A percentile compares a stretch with the other conserved stretches of the same genome.
phyloP scores from a whole-genome alignment of 2,888 invertebrate genomes.

The Cerceris rybyensis region DNA sequence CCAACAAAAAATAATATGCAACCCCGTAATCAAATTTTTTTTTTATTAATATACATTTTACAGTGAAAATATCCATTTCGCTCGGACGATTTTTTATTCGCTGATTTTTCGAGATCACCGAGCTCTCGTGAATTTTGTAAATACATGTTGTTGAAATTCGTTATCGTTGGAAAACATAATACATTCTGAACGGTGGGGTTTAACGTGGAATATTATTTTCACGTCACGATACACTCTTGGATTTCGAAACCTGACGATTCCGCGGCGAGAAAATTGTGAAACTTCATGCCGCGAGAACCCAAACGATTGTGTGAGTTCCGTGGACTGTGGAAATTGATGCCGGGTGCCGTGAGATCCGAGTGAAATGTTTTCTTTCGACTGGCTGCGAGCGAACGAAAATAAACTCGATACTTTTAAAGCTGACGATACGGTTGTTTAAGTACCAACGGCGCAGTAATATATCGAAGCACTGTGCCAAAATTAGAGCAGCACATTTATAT shows the following conservation, averaged over 20 bases:
- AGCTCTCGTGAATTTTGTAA: no score
- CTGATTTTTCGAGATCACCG: no score
- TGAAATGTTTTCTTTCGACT: conserved; percentile 21
- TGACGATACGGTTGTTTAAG: conserved; percentile 9
- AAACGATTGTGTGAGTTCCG: conserved; percentile 15
- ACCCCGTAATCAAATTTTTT: no score
- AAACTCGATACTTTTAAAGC: conserved; percentile 37
- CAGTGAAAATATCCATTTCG: no score
- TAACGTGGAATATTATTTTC: background rate
- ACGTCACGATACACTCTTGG: background rate
- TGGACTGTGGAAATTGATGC: conserved; percentile 13
- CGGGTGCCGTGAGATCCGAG: conserved; percentile 9
- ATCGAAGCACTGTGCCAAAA: conserved; percentile 19
- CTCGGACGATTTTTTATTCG: no score
- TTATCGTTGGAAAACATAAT: background rate
- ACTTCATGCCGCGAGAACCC: background rate
- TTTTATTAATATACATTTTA: no score
- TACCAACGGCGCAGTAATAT: conserved; percentile 21
- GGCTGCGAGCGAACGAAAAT: conserved; percentile 30
- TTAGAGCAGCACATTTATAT: conserved; percentile 7
- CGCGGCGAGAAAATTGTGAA: conserved; percentile 5
- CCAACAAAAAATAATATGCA: no score
- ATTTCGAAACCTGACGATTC: background rate
- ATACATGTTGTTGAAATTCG: background rate
- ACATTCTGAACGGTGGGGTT: no score